Base-by-base conservation (phyloP, 2,888 invertebrate species). In the Ferrisia virgata region DNA sequence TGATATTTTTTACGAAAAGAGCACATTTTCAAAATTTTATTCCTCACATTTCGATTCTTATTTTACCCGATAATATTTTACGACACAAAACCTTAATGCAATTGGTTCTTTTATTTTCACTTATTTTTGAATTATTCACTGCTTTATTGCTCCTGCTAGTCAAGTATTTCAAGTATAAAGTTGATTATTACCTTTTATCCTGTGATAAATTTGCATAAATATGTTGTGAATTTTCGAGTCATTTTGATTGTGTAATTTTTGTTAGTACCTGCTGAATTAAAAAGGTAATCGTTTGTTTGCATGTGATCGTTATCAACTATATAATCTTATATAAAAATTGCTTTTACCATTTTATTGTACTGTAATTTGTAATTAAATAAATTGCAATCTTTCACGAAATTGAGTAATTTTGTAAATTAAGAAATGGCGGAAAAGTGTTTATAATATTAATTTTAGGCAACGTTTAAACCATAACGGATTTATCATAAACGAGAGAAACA, bases 111-210 rank as follows among this genome's bases (percentile, higher is more conserved):
- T 72, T 64, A 64, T 5, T 47, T 64, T 64, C 58, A 64, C 58
- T 28, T 28, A 4, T 18, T 47, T 47, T 47, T 47, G 18, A n/a
- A 47, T 33, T 31, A 72, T 72, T 72, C n/a, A 72, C 33, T 33
- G 72, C 33, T 72, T 72, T 33, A 33, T 72, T 72, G 72, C n/a
- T n/a, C n/a, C n/a, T n/a, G n/a, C 72, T 72, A 72, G 72, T 72
- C 72, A 72, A 33, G n/a, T 72, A n/a, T 72, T 33, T 33, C 33
- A 33, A 72, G 18, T 33, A n/a, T 33, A n/a, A 15, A 31, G 13
- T 31, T 72, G n/a, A 64, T 15, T 4, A 28, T 64, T 64, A 64
- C 64, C 28, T 33, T n/a, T 31, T 31, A 72, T 33, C 33, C 72
- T 72, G 72, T 72, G 72, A 72, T 72, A 72, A 72, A 64, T 64